Percentiles rank a stretch among this genome's conserved stretches.
Evolutionary conservation across 2,888 invertebrate species (phyloP).

Genomic region (Cheilosia pagana): DNA sequence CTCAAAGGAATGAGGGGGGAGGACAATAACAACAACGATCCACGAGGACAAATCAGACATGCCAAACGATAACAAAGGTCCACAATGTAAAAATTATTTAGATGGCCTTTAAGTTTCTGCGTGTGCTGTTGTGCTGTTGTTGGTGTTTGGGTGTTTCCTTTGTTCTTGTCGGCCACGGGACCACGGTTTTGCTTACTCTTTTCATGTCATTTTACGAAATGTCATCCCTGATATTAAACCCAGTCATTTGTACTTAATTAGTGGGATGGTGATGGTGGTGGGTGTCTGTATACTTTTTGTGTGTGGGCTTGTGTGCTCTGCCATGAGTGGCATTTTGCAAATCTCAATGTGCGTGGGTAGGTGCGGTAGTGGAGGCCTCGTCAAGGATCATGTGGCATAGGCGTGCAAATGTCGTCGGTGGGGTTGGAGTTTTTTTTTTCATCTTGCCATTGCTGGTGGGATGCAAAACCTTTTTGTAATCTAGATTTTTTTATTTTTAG

Average conservation of each 20-base stretch:
- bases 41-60: constrained; percentile 41
- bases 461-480: background rate
- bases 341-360: constrained; percentile 1
- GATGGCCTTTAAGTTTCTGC: constrained; percentile 43
- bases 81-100: constrained; percentile 57
- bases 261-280: constrained; percentile 26
- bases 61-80: constrained; percentile 45
- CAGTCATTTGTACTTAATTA: constrained; percentile 72
- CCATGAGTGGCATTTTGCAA: constrained; percentile 21
- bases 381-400: constrained; percentile 44
- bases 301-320: constrained; percentile 1
- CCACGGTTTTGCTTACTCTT: constrained; percentile 42
- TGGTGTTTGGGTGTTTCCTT: constrained; percentile 26
- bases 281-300: constrained; percentile 20
- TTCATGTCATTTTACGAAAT: constrained; percentile 61
- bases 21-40: background rate
- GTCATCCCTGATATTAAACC: constrained; percentile 68
- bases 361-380: constrained; percentile 2
- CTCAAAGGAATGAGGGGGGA: background rate
- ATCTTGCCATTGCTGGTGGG: background rate
- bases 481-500: too few species aligned
- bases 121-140: constrained; percentile 24
- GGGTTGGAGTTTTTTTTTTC: constrained; percentile 3
- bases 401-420: constrained; percentile 36
- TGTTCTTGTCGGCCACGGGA: constrained; percentile 17